Evolutionary conservation across 1,140 invertebrate genomes (phyloP).

Genomic region (Monochamus saltuarius): DNA sequence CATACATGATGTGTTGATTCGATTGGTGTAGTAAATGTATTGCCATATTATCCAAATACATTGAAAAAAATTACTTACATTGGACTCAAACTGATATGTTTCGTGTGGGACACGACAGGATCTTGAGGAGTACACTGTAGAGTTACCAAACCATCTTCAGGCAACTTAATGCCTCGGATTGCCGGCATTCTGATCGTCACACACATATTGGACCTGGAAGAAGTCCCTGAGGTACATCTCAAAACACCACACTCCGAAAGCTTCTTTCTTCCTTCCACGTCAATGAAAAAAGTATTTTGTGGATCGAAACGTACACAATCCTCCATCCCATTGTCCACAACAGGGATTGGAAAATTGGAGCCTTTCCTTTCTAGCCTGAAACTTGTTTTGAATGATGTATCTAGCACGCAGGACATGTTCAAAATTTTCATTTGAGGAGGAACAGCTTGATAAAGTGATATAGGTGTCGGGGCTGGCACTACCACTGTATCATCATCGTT

Average conservation of each 20-base stretch:
- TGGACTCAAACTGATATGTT: slow-evolving; percentile 45
- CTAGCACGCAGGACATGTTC: slow-evolving; percentile 45
- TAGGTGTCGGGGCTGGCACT: slow-evolving; percentile 20
- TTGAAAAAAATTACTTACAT: slow-evolving; percentile 22
- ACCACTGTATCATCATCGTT: slow-evolving; percentile 33
- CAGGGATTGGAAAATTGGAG: slow-evolving; percentile 12
- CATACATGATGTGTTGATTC: too few relatives aligned
- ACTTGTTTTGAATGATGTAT: slow-evolving; percentile 17
- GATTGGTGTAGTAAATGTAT: too few relatives aligned
- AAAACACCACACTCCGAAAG: slow-evolving; percentile 50
- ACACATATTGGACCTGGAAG: slow-evolving; percentile 53
- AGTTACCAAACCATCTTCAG: slow-evolving; percentile 61
- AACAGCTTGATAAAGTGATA: slow-evolving; percentile 14
- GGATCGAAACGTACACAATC: slow-evolving; percentile 23
- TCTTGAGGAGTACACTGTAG: slow-evolving; percentile 65
- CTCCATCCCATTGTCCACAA: slow-evolving; percentile 28
- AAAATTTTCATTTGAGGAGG: slow-evolving; percentile 32
- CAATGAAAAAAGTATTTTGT: slow-evolving; percentile 27
- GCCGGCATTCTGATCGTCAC: slow-evolving; percentile 62
- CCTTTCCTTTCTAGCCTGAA: slow-evolving; percentile 11
- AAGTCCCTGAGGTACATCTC: slow-evolving; percentile 39
- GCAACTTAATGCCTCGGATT: slow-evolving; percentile 61
- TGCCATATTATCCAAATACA: too few relatives aligned
- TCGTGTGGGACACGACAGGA: slow-evolving; percentile 59
- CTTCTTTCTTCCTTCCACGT: slow-evolving; percentile 29